Base-by-base conservation (phyloP, 2,797 vertebrate genomes). In the Anguilla megastoma region DNA sequence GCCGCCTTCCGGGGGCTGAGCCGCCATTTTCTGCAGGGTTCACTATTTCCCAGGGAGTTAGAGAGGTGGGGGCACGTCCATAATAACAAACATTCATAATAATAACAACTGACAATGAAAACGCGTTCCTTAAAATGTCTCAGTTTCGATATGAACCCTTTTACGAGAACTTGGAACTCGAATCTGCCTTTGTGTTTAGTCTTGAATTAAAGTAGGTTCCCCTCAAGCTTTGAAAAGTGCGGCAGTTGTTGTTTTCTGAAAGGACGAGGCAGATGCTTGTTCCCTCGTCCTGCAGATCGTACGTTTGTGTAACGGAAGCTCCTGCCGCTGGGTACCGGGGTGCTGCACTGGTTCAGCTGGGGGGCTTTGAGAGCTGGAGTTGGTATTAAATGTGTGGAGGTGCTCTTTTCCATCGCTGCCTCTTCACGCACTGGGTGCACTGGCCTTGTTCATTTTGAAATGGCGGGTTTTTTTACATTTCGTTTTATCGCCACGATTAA, bases 381-480 rank as follows among this genome's bases (percentile, higher is more conserved):
- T 21, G 18, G 45, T n/a, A n/a, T 79, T 45, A 18, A 41, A 45
- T 4, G 33, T 16, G 14, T 82, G 41, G 16, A 45, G 41, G 79
- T 8, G 41, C 8, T 12, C 2, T 12, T 24, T 50, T 50, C 8
- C 9, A 24, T 48, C 41, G 50, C 21, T 82, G 41, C 79, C 41
- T 82, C 76, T 48, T 24, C 41, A 24, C 12, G 27, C 30, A 74
- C 52, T 54, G 9, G 52, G 52, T 80, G 76, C 76, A 80, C 76
- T 24, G 48, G n/a, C 41, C 41, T 80, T 80, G 76, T 80, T 80
- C 41, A 82, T 24, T 50, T 50, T 82, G 41, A 79, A 79, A 45
- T 79, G 79, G 18, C 41, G 74, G 0, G 18, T 48, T 7, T 82
- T 21, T 48, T 7, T 27, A 3, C n/a, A 2, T 82, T 50, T 21